A percentile compares a stretch with the other conserved stretches of the same genome.
Conservation (phyloP, 2,797 vertebrate genomes). For the Rhynchotus rufescens region DNA sequence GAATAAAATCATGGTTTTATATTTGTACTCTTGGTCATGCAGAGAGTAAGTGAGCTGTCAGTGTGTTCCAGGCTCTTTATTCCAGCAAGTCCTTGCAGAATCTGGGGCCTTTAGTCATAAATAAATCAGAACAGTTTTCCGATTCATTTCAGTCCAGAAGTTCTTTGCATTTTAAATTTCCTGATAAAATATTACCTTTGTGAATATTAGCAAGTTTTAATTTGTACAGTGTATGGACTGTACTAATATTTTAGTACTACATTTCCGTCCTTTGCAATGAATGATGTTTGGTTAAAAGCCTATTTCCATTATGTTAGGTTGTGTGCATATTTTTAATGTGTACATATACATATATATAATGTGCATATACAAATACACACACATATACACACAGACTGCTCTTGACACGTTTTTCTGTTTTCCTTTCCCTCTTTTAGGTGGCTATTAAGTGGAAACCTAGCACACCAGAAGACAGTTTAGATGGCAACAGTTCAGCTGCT, state of each 20-base stretch:
- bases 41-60: not conserved
- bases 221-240: not conserved
- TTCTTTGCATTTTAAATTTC: slow-evolving; percentile 12
- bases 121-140: not conserved
- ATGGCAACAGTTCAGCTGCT: not conserved
- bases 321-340: not conserved
- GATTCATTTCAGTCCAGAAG: not conserved
- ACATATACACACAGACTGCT: not conserved
- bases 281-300: slow-evolving; percentile 56
- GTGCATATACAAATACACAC: not conserved
- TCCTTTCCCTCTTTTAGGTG: not conserved
- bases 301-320: slow-evolving; percentile 1
- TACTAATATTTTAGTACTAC: not conserved
- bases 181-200: not conserved
- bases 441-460: not conserved
- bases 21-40: not conserved
- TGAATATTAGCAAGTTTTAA: not conserved
- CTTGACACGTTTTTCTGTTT: not conserved
- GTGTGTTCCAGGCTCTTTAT: not conserved
- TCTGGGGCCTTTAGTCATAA: not conserved
- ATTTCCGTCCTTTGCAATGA: not conserved
- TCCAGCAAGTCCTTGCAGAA: not conserved
- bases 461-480: not conserved
- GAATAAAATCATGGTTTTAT: not conserved
- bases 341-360: too few species aligned